phyloP scores from a whole-genome alignment of 2,797 vertebrate species.

The Dendrocincla fuliginosa region DNA sequence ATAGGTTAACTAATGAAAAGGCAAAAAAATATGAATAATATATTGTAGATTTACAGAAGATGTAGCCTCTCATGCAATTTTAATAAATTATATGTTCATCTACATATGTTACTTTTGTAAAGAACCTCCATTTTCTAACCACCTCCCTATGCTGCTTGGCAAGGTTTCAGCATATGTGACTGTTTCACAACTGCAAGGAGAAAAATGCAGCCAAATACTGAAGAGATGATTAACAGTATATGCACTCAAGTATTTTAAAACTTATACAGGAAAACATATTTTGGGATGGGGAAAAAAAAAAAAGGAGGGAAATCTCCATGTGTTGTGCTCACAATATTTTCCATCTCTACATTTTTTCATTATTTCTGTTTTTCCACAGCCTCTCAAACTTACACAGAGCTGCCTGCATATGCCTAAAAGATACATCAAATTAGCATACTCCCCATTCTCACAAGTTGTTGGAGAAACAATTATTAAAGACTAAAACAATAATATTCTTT shows the following conservation, averaged over 20 bases:
- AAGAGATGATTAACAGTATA: background rate
- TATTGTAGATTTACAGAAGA: slow-evolving; percentile 18
- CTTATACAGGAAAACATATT: background rate
- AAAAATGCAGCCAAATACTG: background rate
- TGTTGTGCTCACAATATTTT: background rate
- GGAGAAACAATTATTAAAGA: background rate
- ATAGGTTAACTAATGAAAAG: slow-evolving; percentile 31
- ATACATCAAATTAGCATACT: background rate
- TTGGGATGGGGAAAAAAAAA: background rate
- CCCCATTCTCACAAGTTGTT: background rate
- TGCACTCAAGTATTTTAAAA: background rate
- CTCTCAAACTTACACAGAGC: background rate
- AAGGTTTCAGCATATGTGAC: background rate
- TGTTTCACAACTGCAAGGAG: background rate
- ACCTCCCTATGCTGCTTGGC: background rate
- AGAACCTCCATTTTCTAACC: slow-evolving; percentile 6
- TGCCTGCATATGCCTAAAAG: background rate
- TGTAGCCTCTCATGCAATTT: slow-evolving; percentile 54
- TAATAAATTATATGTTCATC: slow-evolving; percentile 68
- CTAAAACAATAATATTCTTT: background rate
- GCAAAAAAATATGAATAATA: slow-evolving; percentile 33
- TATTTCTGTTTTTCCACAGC: background rate
- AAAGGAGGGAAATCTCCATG: background rate
- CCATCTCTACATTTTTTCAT: background rate
- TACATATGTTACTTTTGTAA: slow-evolving; percentile 64